Evolutionary conservation across 2,888 invertebrate genomes (phyloP).

Genomic region (Spisula solida): DNA sequence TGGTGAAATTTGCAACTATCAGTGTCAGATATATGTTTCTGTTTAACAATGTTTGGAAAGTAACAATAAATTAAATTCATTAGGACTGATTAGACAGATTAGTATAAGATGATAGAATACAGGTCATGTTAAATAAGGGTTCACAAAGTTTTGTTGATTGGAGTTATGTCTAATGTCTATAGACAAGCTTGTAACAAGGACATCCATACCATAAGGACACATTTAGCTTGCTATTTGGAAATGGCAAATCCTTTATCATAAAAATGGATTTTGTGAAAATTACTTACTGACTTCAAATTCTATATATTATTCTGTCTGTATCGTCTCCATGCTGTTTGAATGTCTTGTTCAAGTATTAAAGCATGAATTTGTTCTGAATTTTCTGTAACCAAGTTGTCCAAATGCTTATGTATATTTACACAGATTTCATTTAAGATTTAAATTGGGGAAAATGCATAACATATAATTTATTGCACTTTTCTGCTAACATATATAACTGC

Average conservation of each 20-base stretch:
- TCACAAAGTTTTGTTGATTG: too few relatives aligned
- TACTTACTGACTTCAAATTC: not conserved
- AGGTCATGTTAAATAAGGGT: too few relatives aligned
- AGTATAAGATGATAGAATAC: too few relatives aligned
- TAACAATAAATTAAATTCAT: too few relatives aligned
- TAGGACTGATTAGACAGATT: too few relatives aligned
- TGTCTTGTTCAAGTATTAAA: not conserved
- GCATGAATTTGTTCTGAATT: not conserved
- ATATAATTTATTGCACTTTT: not conserved
- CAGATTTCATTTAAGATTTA: conserved; percentile 63
- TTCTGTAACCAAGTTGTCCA: not conserved
- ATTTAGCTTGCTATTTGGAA: not conserved
- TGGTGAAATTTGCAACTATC: not conserved
- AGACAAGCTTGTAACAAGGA: too few relatives aligned
- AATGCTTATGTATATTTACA: not conserved
- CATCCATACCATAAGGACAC: too few relatives aligned
- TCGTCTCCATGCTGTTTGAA: not conserved
- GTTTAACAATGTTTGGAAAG: too few relatives aligned
- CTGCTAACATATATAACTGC: not conserved
- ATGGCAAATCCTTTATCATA: not conserved
- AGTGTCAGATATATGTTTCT: too few relatives aligned
- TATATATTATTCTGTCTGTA: not conserved
- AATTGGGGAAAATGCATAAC: not conserved
- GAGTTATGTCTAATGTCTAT: too few relatives aligned
- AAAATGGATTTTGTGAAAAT: not conserved